Base-by-base conservation (phyloP, 2,113 vertebrate genomes). In the Hippocampus abdominalis region DNA sequence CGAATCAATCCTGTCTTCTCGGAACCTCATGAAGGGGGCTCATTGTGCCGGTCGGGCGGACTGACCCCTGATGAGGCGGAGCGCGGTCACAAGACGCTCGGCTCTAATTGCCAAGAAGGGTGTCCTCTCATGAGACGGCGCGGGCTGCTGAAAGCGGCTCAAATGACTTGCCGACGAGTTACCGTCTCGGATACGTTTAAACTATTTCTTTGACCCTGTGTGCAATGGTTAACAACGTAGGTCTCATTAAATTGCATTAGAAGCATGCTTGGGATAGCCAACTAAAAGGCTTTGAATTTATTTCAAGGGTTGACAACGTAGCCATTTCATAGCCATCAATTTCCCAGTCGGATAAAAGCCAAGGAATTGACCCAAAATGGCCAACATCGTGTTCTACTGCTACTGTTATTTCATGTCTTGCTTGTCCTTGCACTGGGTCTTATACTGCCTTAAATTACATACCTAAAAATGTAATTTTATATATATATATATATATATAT, bases 41-140 rank as follows among this genome's bases (percentile, higher is more conserved):
- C 75, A 76, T 87, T 88, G 84, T 88, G 74, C 68, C 63, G 73
- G 67, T 57, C 42, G 49, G 73, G 59, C 42, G 49, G 73, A 54
- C 71, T 64, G 73, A 84, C 82, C 73, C 76, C 78, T 74, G 74
- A 86, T 72, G 73, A 77, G 23, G 11, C 72, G 61, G n/a, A n/a
- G 60, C 67, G 68, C 64, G 74, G 86, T 89, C 83, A 89, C 81
- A 87, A 88, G 86, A 85, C 3, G n/a, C 70, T 68, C 32, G 62
- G 77, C 57, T 78, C 72, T 75, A 79, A 85, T n/a, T 75, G 73
- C 54, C 75, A 27, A 64, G 63, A 64, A 64, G 63, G 63, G 12
- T 18, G 5, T 32, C 29, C 76, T 70, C 73, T 74, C 75, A 70
- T 79, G 78, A 82, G 70, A 79, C 21, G 11, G 21, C 21, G n/a